Base-by-base conservation (phyloP, 2,113 vertebrate species). In the Hypomesus transpacificus region DNA sequence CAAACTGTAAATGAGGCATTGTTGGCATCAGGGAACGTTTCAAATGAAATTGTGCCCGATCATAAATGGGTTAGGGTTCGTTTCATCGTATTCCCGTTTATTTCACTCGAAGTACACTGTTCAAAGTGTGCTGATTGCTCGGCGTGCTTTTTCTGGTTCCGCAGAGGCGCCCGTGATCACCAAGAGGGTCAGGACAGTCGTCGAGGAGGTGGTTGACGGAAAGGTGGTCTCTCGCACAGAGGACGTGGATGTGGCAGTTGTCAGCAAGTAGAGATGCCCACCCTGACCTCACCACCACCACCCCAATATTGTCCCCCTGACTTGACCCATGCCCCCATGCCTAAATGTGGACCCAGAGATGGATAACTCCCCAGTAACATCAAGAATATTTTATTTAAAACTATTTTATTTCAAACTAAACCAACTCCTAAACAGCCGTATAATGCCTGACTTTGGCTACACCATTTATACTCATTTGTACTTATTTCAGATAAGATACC, bases 191-290 rank as follows among this genome's bases (percentile, higher is more conserved):
- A 91, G 80, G 78, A 90, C 92, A 8, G 87, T 96, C 61, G 50
- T 91, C 16, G 92, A 95, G 87, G 94, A 96, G 61, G 31, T 88
- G 0, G 26, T 92, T 0, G 86, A 94, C 62, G 94, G 94, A 68
- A 89, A 87, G 84, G 91, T 93, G 21, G 91, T 94, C 14, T 90
- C 89, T 17, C 86, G 85, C 70, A 86, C 64, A 0, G 90, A 90
- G 66, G 87, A 91, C 0, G 68, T 87, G 50, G 83, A 79, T 34
- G 18, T 79, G 0, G 39, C 81, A 18, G 0, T 88, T n/a, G 0
- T 88, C 52, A 78, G 18, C 1, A 59, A 78, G 3, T 80, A 75
- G 51, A 56, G 24, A 18, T 22, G 24, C 24, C 60, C 14, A 28
- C 52, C 16, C 46, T 26, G 9, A 0, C 24, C 1, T 24, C 17